Conservation (phyloP, 1,140 invertebrate species). For the Holcopasites calliopsidis region DNA sequence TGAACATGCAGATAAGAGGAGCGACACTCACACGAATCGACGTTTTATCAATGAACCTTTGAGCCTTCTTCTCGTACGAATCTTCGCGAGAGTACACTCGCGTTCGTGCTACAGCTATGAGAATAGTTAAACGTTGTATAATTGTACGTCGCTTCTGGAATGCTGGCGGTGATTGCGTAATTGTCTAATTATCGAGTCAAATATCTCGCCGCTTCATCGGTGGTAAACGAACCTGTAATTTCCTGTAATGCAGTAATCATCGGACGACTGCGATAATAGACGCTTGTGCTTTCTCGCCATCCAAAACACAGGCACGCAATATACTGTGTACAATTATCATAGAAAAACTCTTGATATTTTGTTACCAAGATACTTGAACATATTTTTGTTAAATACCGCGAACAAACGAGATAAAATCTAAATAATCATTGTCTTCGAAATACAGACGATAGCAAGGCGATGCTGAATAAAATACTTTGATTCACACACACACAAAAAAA, state of each 20-base stretch:
- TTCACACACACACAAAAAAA: no score
- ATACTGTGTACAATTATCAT: no score
- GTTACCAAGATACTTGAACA: no score
- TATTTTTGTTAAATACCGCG: no score
- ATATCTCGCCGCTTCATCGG: neutral
- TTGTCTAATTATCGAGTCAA: neutral
- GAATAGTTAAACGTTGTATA: neutral
- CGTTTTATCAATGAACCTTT: constrained; percentile 44
- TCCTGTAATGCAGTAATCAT: neutral
- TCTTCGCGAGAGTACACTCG: neutral
- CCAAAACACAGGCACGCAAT: no score
- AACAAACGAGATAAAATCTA: no score
- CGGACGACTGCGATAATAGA: neutral
- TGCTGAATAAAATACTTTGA: neutral
- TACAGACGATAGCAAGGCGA: neutral
- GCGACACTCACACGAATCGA: constrained; percentile 1
- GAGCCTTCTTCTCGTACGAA: neutral
- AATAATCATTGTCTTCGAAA: no score
- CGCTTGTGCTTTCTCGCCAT: no score
- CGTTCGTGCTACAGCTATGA: neutral
- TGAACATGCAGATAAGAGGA: neutral
- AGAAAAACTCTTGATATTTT: no score
- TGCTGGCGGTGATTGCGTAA: neutral
- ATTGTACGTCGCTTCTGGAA: no score
- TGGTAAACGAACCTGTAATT: neutral